phyloP scores from a whole-genome alignment of 2,113 vertebrate genomes.

The Pelvicachromis taeniatus region DNA sequence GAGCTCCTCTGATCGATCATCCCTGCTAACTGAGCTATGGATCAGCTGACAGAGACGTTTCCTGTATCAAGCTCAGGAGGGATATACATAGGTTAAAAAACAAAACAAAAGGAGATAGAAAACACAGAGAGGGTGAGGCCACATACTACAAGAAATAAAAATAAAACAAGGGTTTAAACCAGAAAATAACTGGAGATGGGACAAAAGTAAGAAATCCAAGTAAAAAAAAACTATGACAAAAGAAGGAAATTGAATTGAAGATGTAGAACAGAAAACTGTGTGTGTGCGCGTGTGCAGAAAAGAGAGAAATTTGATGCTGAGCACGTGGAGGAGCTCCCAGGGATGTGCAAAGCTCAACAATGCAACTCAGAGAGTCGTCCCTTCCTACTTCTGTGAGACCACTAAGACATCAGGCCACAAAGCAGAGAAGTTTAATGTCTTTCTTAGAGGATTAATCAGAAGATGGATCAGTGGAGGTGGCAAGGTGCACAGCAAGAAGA shows the following conservation, averaged over 20 bases:
- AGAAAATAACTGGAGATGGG: not conserved
- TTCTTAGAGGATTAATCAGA: not conserved
- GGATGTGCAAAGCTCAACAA: slow-evolving; percentile 18
- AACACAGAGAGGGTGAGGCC: not conserved
- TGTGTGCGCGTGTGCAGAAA: not conserved
- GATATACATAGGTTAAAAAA: not conserved
- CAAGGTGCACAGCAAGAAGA: not conserved
- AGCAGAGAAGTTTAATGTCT: slow-evolving; percentile 1
- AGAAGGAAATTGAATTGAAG: not conserved
- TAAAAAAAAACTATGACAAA: not conserved
- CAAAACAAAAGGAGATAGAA: not conserved
- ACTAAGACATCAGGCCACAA: slow-evolving; percentile 39
- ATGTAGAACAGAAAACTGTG: not conserved
- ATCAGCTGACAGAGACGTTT: slow-evolving; percentile 1
- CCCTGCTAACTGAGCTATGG: not conserved
- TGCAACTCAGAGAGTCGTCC: slow-evolving; percentile 35
- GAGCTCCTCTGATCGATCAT: slow-evolving; percentile 44
- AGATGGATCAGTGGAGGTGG: not conserved
- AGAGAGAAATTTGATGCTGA: slow-evolving; percentile 24
- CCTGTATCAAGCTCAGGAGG: not conserved
- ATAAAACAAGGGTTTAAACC: not conserved
- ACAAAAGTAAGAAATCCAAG: not conserved
- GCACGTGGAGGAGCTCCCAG: slow-evolving; percentile 18
- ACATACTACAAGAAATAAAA: not conserved
- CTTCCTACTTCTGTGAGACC: slow-evolving; percentile 26